A percentile compares a stretch with the other conserved stretches of the same genome.
Conservation (phyloP, 2,113 vertebrate species). For the Strigops habroptila region DNA sequence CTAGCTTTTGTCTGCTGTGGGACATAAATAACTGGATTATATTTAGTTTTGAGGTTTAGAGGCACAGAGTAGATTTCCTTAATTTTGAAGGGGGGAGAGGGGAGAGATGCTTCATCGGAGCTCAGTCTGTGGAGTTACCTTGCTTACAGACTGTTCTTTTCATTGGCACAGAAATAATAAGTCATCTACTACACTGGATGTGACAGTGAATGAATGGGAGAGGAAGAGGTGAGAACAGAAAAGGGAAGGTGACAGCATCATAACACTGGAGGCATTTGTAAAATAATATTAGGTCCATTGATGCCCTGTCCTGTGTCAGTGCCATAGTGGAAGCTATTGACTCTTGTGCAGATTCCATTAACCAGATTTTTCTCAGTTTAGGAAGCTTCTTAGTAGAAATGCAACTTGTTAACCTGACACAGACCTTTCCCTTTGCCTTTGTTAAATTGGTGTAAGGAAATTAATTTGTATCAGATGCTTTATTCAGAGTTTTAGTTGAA, state of each 20-base stretch:
- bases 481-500: not conserved
- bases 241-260: not conserved
- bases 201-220: not conserved
- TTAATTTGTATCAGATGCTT: not conserved
- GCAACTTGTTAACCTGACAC: not conserved
- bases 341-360: not conserved
- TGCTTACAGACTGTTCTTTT: not conserved
- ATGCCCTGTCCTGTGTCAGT: not conserved
- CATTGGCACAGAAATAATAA: not conserved
- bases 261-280: not conserved
- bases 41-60: not conserved
- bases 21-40: not conserved
- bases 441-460: not conserved
- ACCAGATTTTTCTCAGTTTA: not conserved
- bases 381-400: conserved; percentile 7
- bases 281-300: not conserved
- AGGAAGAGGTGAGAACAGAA: not conserved
- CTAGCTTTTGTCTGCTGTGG: not conserved
- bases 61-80: not conserved
- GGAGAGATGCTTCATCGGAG: not conserved
- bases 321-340: not conserved
- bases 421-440: not conserved
- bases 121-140: not conserved
- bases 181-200: not conserved
- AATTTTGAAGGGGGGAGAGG: not conserved